A percentile compares a stretch with the other conserved stretches of the same genome.
Conservation (phyloP, 2,888 invertebrate species). For the Myopa tessellatipennis region DNA sequence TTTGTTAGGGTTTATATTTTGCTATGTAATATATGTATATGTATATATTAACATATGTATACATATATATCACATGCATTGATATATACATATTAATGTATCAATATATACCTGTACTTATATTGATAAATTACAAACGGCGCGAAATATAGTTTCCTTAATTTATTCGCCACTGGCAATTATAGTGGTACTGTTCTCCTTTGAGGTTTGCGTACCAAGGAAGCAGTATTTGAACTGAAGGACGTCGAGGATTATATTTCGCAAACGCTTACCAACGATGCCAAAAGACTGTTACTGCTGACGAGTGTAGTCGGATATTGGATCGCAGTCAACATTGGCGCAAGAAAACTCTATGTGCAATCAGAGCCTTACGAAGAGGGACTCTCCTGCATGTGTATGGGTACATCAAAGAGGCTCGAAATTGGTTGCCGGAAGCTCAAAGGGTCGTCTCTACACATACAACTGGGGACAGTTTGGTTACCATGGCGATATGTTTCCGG, state of each 20-base stretch:
- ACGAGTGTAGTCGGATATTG: slow-evolving; percentile 90
- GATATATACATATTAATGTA: no score
- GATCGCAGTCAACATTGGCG: slow-evolving; percentile 85
- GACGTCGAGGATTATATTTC: slow-evolving; percentile 89
- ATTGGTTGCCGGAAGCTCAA: slow-evolving; percentile 84
- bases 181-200: slow-evolving; percentile 88
- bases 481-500: slow-evolving; percentile 88
- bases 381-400: slow-evolving; percentile 83
- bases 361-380: slow-evolving; percentile 94
- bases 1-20: no score
- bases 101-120: no score
- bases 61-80: no score
- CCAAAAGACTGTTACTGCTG: slow-evolving; percentile 80
- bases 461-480: slow-evolving; percentile 95
- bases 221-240: slow-evolving; percentile 79
- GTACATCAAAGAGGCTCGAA: slow-evolving; percentile 87
- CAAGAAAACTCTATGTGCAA: slow-evolving; percentile 78
- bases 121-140: no score
- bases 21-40: no score
- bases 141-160: no score
- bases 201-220: slow-evolving; percentile 85
- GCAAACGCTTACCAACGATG: slow-evolving; percentile 81
- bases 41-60: no score
- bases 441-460: slow-evolving; percentile 87
- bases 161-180: slow-evolving; percentile 90